Conservation (phyloP, 1,140 invertebrate genomes). For the Calliopsis andreniformis region DNA sequence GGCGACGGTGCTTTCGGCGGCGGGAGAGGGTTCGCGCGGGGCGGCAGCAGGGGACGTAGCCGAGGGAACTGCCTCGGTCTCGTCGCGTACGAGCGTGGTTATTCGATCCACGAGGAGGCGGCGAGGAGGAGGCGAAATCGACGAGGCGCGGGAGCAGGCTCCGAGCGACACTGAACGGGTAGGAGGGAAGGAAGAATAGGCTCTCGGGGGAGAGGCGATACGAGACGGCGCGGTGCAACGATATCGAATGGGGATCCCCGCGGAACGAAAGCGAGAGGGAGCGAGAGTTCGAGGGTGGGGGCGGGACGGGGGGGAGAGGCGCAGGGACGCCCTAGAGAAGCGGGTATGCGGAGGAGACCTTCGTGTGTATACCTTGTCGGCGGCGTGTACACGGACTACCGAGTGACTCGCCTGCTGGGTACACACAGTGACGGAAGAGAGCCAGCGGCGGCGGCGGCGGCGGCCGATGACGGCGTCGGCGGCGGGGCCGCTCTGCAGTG, state of each 20-base stretch:
- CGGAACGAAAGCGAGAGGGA: slow-evolving; percentile 24
- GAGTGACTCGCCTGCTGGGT: slow-evolving; percentile 47
- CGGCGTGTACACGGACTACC: slow-evolving; percentile 42
- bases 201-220: slow-evolving; percentile 19
- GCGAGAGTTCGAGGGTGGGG: slow-evolving; percentile 2
- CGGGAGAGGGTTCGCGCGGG: slow-evolving; percentile 10
- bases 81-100: not conserved
- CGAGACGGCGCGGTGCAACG: slow-evolving; percentile 49
- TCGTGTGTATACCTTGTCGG: slow-evolving; percentile 45
- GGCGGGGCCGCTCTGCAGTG: slow-evolving; percentile 64
- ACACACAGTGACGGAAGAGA: slow-evolving; percentile 52
- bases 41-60: not conserved
- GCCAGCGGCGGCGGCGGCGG: not conserved
- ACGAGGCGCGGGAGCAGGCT: slow-evolving; percentile 9
- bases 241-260: slow-evolving; percentile 49
- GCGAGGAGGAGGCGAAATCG: slow-evolving; percentile 7
- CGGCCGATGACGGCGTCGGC: slow-evolving; percentile 12
- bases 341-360: slow-evolving; percentile 42
- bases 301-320: not conserved
- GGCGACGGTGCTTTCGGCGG: slow-evolving; percentile 29
- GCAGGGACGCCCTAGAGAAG: slow-evolving; percentile 40
- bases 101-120: slow-evolving; percentile 2
- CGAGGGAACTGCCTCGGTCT: not conserved
- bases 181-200: slow-evolving; percentile 27
- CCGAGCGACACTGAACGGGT: slow-evolving; percentile 21